Base-by-base conservation (phyloP, 2,888 invertebrate genomes). In the Melikaiella ostensackeni region DNA sequence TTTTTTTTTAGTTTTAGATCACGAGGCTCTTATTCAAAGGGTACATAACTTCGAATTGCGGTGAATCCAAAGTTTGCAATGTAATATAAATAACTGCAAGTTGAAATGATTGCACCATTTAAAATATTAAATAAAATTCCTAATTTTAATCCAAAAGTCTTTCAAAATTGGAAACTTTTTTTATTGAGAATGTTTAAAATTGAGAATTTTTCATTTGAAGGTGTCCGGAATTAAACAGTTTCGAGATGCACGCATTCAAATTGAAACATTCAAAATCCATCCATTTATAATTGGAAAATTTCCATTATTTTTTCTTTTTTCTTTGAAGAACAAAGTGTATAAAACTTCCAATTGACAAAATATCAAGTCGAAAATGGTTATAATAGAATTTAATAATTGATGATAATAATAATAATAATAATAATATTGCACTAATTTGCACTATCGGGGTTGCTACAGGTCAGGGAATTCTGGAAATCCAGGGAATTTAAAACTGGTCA, bases 1-100 rank as follows among this genome's bases (percentile, higher is more conserved):
- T 11, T 27, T 42, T n/a, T 38, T 42, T 70, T 50, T 50, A 50
- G 30, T 42, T n/a, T 50, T 64, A 64, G 13, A 42, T 70, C 50
- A 50, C 33, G 70, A 70, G 50, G 70, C 50, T 70, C 50, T 27
- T 46, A 55, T n/a, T 55, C 11, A 21, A 55, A 21, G 55, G 55
- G 55, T 55, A 55, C 55, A 55, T 21, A 21, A 21, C 21, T 55
- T 55, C 21, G 9, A 55, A 55, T 55, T 55, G 9, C 2, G 21
- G 55, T 21, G 21, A 21, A 50, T 50, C 19, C n/a, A 7, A 55
- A 21, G 3, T 9, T 21, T 55, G 55, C 55, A 21, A 21, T 9
- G 9, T 8, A 55, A 55, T 55, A 9, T 55, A 55, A 55, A 55
- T 21, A 55, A 21, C 21, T 21, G 50, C 50, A 21, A 21, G 21